Conservation (phyloP, 2,113 vertebrate species). For the Sylvietta virens region DNA sequence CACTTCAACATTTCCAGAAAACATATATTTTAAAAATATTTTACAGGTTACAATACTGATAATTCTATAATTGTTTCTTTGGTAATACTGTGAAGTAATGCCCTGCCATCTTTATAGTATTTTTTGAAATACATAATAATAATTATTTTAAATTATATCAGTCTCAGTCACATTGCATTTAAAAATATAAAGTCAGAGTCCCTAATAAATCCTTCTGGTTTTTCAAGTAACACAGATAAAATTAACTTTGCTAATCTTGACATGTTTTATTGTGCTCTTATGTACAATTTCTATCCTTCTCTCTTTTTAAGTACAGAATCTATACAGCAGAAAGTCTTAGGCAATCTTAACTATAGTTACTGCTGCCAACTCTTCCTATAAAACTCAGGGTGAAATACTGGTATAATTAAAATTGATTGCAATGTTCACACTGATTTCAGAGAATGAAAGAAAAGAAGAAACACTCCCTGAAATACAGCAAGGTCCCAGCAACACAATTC, state of each 20-base stretch:
- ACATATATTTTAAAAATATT: constrained; percentile 64
- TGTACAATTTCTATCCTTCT: background rate
- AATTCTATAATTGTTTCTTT: constrained; percentile 68
- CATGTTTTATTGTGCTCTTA: constrained; percentile 55
- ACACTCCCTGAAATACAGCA: background rate
- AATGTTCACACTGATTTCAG: constrained; percentile 14
- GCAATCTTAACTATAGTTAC: constrained; percentile 41
- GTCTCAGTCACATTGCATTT: constrained; percentile 27
- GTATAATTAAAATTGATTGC: constrained; percentile 48
- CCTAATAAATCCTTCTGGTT: constrained; percentile 52
- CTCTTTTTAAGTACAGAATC: constrained; percentile 20
- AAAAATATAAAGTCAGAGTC: constrained; percentile 34
- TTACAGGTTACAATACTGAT: constrained; percentile 64
- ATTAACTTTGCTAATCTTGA: constrained; percentile 61
- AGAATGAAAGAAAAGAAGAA: constrained; percentile 5
- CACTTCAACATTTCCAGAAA: constrained; percentile 47
- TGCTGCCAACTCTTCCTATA: constrained; percentile 32
- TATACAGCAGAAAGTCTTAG: constrained; percentile 1
- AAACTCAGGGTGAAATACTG: constrained; percentile 4
- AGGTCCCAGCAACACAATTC: background rate
- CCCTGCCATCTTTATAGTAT: constrained; percentile 53
- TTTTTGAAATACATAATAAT: constrained; percentile 60
- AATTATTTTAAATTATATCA: constrained; percentile 69
- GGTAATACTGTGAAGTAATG: constrained; percentile 61
- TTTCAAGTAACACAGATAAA: constrained; percentile 48